Evolutionary conservation across 1,140 invertebrate genomes (phyloP).

Genomic region (Papilio polytes): DNA sequence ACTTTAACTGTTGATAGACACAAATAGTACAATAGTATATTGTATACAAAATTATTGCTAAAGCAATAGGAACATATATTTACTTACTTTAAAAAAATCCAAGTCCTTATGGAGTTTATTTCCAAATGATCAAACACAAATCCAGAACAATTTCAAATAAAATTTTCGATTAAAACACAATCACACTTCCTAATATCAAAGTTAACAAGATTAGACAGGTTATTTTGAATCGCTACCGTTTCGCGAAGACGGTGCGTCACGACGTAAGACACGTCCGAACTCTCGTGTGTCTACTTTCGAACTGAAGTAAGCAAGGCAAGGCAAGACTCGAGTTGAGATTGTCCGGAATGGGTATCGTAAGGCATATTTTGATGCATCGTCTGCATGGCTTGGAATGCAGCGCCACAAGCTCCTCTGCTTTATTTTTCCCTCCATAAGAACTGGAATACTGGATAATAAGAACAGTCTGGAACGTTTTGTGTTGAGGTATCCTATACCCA

Average conservation of each 20-base stretch:
- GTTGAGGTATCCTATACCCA: not conserved
- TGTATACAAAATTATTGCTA: too few relatives aligned
- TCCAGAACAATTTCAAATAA: constrained; percentile 49
- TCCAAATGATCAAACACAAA: constrained; percentile 52
- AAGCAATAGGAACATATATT: not conserved
- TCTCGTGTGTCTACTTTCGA: constrained; percentile 72
- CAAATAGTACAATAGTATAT: not conserved
- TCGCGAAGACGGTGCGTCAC: constrained; percentile 49
- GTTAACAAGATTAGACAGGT: constrained; percentile 47
- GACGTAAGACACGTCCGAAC: constrained; percentile 61
- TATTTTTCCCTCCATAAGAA: constrained; percentile 65
- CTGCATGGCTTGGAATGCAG: constrained; percentile 75
- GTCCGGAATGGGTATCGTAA: constrained; percentile 50
- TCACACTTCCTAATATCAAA: constrained; percentile 9
- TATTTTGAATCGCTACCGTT: constrained; percentile 54
- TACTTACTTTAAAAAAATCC: constrained; percentile 63
- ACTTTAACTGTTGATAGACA: not conserved
- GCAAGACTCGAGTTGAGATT: constrained; percentile 49
- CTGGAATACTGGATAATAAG: constrained; percentile 45
- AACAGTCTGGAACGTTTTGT: not conserved
- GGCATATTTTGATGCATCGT: constrained; percentile 53
- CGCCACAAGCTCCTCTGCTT: constrained; percentile 61
- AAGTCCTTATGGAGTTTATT: constrained; percentile 44
- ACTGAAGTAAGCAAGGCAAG: constrained; percentile 54
- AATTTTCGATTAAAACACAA: constrained; percentile 18